phyloP scores from a whole-genome alignment of 2,797 vertebrate species.

The Jordanella pulchra region DNA sequence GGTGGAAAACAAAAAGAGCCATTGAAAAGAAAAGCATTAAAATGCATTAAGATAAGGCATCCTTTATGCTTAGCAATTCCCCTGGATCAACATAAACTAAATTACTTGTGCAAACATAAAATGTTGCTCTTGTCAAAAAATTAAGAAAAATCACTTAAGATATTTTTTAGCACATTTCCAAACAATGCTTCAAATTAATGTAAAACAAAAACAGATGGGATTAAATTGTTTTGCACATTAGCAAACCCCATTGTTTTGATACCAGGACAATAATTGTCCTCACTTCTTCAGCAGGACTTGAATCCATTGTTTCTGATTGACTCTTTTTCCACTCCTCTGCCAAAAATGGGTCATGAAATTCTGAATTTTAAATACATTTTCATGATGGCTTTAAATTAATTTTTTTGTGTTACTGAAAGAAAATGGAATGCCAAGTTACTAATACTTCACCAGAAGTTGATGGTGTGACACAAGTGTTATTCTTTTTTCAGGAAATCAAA shows the following conservation, averaged over 20 bases:
- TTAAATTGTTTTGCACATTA: constrained; percentile 1
- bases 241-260: constrained; percentile 1
- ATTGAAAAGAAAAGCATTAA: not conserved
- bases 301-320: not conserved
- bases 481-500: not conserved
- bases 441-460: not conserved
- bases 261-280: not conserved
- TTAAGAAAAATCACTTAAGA: not conserved
- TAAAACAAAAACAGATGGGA: not conserved
- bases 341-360: not conserved
- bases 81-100: not conserved
- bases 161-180: constrained; percentile 1
- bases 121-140: not conserved
- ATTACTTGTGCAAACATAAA: not conserved
- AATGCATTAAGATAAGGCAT: not conserved
- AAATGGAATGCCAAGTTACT: not conserved
- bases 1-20: not conserved
- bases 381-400: not conserved
- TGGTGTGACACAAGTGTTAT: not conserved
- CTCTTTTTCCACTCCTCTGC: not conserved
- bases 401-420: not conserved
- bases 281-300: not conserved
- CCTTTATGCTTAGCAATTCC: no score
- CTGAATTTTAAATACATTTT: not conserved
- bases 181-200: not conserved